Conservation (phyloP, 1,140 invertebrate species). For the Formica exsecta region DNA sequence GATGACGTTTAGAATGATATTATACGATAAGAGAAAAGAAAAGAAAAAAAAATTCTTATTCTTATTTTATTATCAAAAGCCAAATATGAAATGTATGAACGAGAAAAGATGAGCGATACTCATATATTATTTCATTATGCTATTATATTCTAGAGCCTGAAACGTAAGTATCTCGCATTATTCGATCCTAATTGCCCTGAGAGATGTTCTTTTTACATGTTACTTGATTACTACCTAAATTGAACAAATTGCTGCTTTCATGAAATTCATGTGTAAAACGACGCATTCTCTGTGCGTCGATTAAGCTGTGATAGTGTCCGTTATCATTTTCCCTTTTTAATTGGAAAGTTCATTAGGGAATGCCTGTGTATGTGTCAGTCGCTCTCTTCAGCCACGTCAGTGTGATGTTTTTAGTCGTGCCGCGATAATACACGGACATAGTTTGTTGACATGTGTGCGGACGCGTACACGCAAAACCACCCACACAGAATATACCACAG, state of each 20-base stretch:
- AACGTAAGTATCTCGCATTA: neutral
- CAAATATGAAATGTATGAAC: neutral
- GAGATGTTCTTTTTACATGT: constrained; percentile 34
- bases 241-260: constrained; percentile 61
- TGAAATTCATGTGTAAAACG: constrained; percentile 53
- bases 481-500: neutral
- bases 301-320: constrained; percentile 60
- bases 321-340: constrained; percentile 63
- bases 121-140: neutral
- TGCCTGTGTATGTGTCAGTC: constrained; percentile 16
- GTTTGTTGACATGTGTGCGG: neutral
- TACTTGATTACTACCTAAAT: constrained; percentile 40
- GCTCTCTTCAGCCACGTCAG: constrained; percentile 34
- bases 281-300: constrained; percentile 50
- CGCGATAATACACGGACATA: constrained; percentile 40
- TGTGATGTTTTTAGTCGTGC: constrained; percentile 40
- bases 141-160: neutral
- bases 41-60: neutral
- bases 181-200: constrained; percentile 8
- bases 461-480: neutral
- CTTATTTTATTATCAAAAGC: neutral
- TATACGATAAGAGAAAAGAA: neutral
- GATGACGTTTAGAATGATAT: neutral
- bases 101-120: neutral
- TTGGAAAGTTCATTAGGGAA: constrained; percentile 64